phyloP scores from a whole-genome alignment of 2,113 vertebrate species.

The Pica pica region DNA sequence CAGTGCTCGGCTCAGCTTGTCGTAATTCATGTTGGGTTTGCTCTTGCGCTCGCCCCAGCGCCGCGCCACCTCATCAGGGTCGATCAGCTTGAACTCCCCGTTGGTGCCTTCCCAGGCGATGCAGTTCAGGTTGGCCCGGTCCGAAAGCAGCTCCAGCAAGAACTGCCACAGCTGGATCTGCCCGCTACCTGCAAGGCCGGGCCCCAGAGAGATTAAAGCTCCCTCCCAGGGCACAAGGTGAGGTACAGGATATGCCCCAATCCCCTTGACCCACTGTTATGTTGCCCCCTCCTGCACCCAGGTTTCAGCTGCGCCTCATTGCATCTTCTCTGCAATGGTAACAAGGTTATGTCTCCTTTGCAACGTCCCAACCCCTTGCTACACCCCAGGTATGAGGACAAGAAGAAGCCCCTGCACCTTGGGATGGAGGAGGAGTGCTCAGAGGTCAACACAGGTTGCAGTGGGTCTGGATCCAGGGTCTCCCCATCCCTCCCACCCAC shows the following conservation, averaged over 20 bases:
- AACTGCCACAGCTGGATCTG: slow-evolving; percentile 99
- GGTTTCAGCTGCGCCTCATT: neutral
- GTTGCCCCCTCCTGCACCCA: neutral
- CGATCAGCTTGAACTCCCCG: slow-evolving; percentile 95
- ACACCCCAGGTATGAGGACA: neutral
- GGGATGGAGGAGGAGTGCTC: neutral
- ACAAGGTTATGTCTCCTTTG: neutral
- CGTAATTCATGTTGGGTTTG: slow-evolving; percentile 99
- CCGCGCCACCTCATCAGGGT: slow-evolving; percentile 94
- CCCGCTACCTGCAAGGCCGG: slow-evolving; percentile 82
- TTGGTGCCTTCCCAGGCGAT: slow-evolving; percentile 97
- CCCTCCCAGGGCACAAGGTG: neutral
- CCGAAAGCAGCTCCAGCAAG: slow-evolving; percentile 91
- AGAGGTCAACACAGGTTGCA: neutral
- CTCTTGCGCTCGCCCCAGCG: slow-evolving; percentile 97
- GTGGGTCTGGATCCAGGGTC: neutral
- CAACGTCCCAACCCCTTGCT: neutral
- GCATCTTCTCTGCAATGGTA: neutral
- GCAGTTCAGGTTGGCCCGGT: slow-evolving; percentile 89
- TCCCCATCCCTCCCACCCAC: neutral
- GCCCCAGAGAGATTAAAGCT: neutral
- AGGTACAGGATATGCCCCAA: neutral
- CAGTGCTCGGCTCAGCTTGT: slow-evolving; percentile 95
- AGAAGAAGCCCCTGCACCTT: neutral
- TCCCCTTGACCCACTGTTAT: fast-evolving